Evolutionary conservation across 2,113 vertebrate species (phyloP), one percentile per base, ranked within the genome.

Genomic region (Coracopsis vasa): DNA sequence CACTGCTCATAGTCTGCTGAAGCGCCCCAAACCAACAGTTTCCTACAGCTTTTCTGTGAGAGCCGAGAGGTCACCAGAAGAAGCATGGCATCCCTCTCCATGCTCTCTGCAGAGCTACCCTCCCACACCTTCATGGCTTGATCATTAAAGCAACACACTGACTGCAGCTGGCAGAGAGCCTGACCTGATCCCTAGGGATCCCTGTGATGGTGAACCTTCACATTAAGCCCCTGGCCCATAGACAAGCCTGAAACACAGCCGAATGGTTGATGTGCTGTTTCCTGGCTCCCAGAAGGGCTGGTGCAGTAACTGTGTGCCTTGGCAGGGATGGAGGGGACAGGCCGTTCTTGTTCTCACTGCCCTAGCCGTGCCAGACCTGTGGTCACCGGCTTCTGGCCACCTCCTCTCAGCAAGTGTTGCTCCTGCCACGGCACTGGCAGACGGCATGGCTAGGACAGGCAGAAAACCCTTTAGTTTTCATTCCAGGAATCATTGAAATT

Each of bases 121-220:
- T 25, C 60, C 8, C 23, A 25, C 35, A 11, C 19, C 19, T 39
- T 4, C 45, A 11, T 1, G 3, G 39, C 62, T 61, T 21, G 2
- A 7, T 35, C 35, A 2, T 5, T 31, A 9, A 42, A 53, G 19
- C 4, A 12, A 28, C 4, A 7, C 20, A 4, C 6, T 0, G 6
- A 23, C 47, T 11, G 31, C 3, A 6, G 60, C 67, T 4, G 27
- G 44, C 31, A 15, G 41, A 8, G 39, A 10, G 39, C 60, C 50
- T 17, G 60, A 20, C 62, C 7, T 5, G 4, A 24, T 44, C 48
- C 44, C 28, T 3, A 14, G 19, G 58, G 67, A 39, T 19, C 21
- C 35, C 66, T 3, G 11, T 4, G 35, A 18, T 0, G 0, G 28
- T 56, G 61, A 85, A 39, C 69, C 44, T 13, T 18, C 62, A 10